Conservation (phyloP, 2,888 invertebrate genomes). For the Macaria notata region DNA sequence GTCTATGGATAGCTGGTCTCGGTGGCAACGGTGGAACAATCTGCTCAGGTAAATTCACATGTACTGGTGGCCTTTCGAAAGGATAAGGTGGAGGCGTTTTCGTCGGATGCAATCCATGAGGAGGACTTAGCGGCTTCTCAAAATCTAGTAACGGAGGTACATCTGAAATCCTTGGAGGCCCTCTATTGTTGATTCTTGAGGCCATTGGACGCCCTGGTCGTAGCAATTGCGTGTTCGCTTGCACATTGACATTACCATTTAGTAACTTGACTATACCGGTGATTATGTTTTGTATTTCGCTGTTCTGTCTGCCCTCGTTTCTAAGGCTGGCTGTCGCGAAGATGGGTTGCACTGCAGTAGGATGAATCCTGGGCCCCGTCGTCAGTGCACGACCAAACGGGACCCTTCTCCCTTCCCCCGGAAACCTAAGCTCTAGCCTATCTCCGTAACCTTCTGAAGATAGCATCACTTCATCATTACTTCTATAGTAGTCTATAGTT, state of each 20-base stretch:
- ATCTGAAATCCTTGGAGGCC: conserved; percentile 93
- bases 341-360: conserved; percentile 78
- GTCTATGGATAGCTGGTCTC: conserved; percentile 82
- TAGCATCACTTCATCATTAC: conserved; percentile 65
- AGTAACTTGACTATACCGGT: conserved; percentile 93
- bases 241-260: conserved; percentile 94
- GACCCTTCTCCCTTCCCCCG: conserved; percentile 91
- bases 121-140: conserved; percentile 78
- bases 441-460: conserved; percentile 70
- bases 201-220: conserved; percentile 86
- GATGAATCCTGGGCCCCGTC: conserved; percentile 85
- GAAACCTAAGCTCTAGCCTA: conserved; percentile 74
- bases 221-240: conserved; percentile 86
- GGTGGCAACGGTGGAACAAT: conserved; percentile 84
- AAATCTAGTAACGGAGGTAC: conserved; percentile 87
- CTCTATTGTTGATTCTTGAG: conserved; percentile 93
- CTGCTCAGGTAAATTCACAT: conserved; percentile 88
- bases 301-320: conserved; percentile 69
- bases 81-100: conserved; percentile 87
- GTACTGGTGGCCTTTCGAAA: conserved; percentile 86
- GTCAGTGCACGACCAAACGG: conserved; percentile 86
- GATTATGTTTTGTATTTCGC: conserved; percentile 94
- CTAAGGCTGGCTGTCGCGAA: conserved; percentile 79
- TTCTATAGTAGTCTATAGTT: conserved; percentile 61
- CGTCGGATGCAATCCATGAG: conserved; percentile 69